Conservation (phyloP, 2,797 vertebrate species). For the Loris lydekkerianus region DNA sequence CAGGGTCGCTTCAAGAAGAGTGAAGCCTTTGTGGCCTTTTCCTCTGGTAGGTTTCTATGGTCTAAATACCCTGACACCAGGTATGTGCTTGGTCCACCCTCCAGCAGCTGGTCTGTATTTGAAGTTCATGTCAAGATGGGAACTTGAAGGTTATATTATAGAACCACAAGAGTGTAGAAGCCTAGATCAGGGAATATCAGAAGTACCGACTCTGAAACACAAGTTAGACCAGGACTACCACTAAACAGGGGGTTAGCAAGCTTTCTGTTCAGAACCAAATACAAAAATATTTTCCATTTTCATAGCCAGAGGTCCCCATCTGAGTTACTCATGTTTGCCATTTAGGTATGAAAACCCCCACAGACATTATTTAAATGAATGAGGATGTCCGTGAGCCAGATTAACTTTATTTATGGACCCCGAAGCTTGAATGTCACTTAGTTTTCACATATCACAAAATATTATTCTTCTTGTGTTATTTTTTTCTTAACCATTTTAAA, state of each 20-base stretch:
- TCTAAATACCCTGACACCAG: background rate
- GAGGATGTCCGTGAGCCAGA: background rate
- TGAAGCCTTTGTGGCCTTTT: slow-evolving; percentile 86
- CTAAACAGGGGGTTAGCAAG: background rate
- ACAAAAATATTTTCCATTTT: slow-evolving; percentile 25
- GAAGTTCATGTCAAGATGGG: background rate
- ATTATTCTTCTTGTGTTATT: background rate
- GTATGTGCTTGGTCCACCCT: background rate
- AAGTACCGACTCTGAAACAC: background rate
- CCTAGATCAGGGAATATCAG: background rate
- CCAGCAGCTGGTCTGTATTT: background rate
- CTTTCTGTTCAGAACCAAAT: background rate
- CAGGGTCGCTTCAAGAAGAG: slow-evolving; percentile 84
- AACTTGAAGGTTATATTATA: background rate
- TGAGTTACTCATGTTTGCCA: no score
- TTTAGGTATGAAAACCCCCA: background rate
- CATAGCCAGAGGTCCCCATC: background rate
- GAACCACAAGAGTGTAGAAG: background rate
- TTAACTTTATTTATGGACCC: no score
- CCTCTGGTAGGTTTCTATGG: slow-evolving; percentile 78
- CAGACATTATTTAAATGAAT: background rate
- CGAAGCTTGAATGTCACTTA: background rate
- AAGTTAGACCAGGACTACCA: background rate
- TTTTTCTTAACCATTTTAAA: background rate
- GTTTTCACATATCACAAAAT: background rate